A percentile compares a stretch with the other conserved stretches of the same genome.
Conservation (phyloP, 92 coral and sea anemone genomes). For the Pocillopora meandrina region DNA sequence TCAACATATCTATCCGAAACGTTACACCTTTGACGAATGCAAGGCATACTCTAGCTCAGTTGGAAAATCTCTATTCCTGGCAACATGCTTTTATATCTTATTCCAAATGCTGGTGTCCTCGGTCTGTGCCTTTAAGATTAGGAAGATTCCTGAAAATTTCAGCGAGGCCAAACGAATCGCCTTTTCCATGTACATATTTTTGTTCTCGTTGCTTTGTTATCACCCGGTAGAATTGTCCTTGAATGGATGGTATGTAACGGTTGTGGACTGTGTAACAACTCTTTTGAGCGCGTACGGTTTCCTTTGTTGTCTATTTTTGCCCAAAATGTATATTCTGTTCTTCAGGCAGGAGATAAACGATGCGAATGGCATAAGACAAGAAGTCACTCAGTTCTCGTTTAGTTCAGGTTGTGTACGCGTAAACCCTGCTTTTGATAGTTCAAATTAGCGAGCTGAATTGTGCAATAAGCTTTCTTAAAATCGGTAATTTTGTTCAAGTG, state of each 20-base stretch:
- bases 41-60: slow-evolving; percentile 23
- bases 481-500: too few relatives aligned
- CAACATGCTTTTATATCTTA: slow-evolving; percentile 45
- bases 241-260: background rate
- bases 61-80: slow-evolving; percentile 32
- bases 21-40: slow-evolving; percentile 51
- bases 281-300: background rate
- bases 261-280: slow-evolving; percentile 3
- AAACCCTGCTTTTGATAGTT: background rate
- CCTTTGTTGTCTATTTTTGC: background rate
- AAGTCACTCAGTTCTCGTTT: background rate
- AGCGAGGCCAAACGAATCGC: slow-evolving; percentile 79
- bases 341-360: slow-evolving; percentile 55
- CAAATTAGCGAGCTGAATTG: background rate
- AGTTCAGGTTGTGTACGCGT: background rate
- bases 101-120: slow-evolving; percentile 52
- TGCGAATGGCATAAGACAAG: background rate
- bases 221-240: background rate
- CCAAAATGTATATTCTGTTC: slow-evolving; percentile 56
- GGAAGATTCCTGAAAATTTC: slow-evolving; percentile 72
- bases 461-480: background rate
- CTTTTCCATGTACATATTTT: slow-evolving; percentile 69
- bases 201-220: slow-evolving; percentile 35
- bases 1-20: slow-evolving; percentile 26
- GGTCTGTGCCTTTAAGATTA: slow-evolving; percentile 61